Conservation (phyloP, 2,113 vertebrate genomes). For the Cottus gobio region DNA sequence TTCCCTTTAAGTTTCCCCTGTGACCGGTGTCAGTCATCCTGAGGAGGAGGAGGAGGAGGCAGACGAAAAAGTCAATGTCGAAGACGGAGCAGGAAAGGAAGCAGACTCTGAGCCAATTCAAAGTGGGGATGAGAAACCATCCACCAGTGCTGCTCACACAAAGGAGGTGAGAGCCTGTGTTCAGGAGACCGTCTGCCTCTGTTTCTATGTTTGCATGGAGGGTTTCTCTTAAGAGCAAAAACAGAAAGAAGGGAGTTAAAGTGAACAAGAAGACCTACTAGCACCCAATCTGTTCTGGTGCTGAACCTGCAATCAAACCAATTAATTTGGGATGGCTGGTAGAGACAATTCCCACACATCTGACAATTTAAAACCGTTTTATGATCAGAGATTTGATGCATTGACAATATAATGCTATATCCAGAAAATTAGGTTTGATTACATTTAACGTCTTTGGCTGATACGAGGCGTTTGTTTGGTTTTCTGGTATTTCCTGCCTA, state of each 20-base stretch:
- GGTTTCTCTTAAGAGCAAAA: background rate
- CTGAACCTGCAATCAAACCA: background rate
- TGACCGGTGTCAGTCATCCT: slow-evolving; percentile 75
- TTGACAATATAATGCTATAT: background rate
- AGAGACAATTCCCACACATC: background rate
- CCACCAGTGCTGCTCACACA: slow-evolving; percentile 79
- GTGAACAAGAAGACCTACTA: background rate
- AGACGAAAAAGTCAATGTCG: slow-evolving; percentile 63
- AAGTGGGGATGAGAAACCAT: slow-evolving; percentile 74
- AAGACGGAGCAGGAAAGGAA: slow-evolving; percentile 45
- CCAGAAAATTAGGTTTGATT: background rate
- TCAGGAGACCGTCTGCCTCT: background rate
- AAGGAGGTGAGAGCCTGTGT: slow-evolving; percentile 59
- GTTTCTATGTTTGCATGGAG: background rate
- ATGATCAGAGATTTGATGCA: background rate
- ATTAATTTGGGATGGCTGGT: background rate
- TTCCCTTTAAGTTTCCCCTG: slow-evolving; percentile 74
- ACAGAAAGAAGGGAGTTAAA: background rate
- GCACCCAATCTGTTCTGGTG: background rate
- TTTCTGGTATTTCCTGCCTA: background rate
- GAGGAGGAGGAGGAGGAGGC: slow-evolving; percentile 75
- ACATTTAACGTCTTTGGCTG: background rate
- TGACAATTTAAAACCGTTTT: background rate
- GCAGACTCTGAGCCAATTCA: slow-evolving; percentile 14
- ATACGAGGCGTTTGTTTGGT: background rate